Conservation (phyloP, 2,113 vertebrate species). For the Ceyx melanurus region DNA sequence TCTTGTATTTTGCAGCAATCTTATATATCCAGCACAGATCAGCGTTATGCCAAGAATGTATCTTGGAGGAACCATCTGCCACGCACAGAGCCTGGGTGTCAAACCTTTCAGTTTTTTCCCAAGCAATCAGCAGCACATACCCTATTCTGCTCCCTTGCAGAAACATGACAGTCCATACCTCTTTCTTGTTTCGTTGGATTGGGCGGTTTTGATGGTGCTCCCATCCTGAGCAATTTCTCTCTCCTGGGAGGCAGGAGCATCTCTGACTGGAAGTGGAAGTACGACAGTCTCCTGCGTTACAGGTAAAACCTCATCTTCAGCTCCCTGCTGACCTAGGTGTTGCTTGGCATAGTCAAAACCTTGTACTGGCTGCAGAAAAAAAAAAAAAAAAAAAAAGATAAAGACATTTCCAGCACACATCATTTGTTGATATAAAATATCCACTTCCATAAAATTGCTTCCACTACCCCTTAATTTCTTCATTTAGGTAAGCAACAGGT, state of each 20-base stretch:
- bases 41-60: not conserved
- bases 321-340: slow-evolving; percentile 93
- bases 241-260: slow-evolving; percentile 87
- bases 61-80: not conserved
- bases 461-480: not conserved
- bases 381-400: not conserved
- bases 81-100: not conserved
- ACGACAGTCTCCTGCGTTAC: slow-evolving; percentile 92
- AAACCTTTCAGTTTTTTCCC: not conserved
- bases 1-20: not conserved
- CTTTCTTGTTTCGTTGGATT: slow-evolving; percentile 87
- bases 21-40: not conserved
- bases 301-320: slow-evolving; percentile 90
- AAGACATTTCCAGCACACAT: not conserved
- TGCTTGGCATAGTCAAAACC: slow-evolving; percentile 99
- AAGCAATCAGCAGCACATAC: not conserved
- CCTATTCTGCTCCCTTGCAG: not conserved
- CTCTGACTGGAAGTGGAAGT: slow-evolving; percentile 87
- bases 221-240: slow-evolving; percentile 87
- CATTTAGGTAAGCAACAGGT: not conserved
- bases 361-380: slow-evolving; percentile 88
- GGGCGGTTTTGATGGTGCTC: slow-evolving; percentile 86
- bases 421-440: not conserved
- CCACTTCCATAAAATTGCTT: not conserved
- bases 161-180: slow-evolving; percentile 77